A percentile compares a stretch with the other conserved stretches of the same genome.
phyloP scores from a whole-genome alignment of 2,113 vertebrate species.

The Craseonycteris thonglongyai region DNA sequence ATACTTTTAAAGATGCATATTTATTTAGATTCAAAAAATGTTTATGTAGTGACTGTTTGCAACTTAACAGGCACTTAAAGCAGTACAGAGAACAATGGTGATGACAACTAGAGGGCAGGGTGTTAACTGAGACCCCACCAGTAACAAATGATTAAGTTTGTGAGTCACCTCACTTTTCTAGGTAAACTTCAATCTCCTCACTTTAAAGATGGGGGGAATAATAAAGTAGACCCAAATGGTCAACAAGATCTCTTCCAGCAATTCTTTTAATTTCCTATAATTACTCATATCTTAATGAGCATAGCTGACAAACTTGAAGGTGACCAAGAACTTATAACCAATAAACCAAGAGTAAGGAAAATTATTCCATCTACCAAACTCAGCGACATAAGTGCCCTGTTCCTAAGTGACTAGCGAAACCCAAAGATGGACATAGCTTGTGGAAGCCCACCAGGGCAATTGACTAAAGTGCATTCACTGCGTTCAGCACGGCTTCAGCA shows the following conservation, averaged over 20 bases:
- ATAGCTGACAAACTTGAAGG: background rate
- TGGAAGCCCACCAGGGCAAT: slow-evolving; percentile 24
- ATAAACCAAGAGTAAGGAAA: slow-evolving; percentile 15
- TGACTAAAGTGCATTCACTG: slow-evolving; percentile 43
- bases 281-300: background rate
- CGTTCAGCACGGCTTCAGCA: slow-evolving; percentile 56
- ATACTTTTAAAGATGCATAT: background rate
- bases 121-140: background rate
- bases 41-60: background rate
- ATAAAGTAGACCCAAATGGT: background rate
- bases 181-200: background rate
- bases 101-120: background rate
- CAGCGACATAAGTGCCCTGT: background rate
- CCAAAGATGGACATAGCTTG: slow-evolving; percentile 21
- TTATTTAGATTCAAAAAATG: background rate
- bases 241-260: background rate
- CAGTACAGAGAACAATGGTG: background rate
- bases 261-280: background rate
- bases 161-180: background rate
- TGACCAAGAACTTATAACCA: background rate
- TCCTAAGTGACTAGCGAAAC: slow-evolving; percentile 56
- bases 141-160: background rate
- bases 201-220: background rate
- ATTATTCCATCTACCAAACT: slow-evolving; percentile 19
- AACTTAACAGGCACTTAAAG: background rate